These are phyloP conservation scores for Melanotaenia maccullochi DNA, from an alignment of 2,797 vertebrate species.

Conservation along the genomic window DNA sequence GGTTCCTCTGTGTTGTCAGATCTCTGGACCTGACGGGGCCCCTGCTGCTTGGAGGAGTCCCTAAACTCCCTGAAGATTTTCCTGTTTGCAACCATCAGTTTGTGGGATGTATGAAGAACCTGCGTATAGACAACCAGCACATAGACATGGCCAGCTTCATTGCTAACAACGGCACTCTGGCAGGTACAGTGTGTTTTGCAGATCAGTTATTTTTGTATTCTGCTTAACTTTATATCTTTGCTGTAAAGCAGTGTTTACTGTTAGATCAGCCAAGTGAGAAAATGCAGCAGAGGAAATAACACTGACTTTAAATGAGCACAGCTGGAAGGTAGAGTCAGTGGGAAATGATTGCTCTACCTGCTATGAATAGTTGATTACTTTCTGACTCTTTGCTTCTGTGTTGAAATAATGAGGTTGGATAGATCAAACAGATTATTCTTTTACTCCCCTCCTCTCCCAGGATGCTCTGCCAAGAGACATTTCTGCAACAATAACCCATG, in stretches of 20 bases:
- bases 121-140: constrained; percentile 88
- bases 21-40: constrained; percentile 95
- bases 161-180: constrained; percentile 93
- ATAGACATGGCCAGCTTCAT: constrained; percentile 94
- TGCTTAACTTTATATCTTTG: constrained; percentile 12
- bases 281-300: constrained; percentile 33
- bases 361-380: constrained; percentile 59
- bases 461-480: constrained; percentile 91
- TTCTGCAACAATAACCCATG: constrained; percentile 90
- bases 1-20: constrained; percentile 70
- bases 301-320: constrained; percentile 55
- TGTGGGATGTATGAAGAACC: constrained; percentile 93
- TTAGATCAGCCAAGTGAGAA: constrained; percentile 23
- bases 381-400: constrained; percentile 33
- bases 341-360: constrained; percentile 56
- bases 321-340: constrained; percentile 38
- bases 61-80: constrained; percentile 92
- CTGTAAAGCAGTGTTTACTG: constrained; percentile 19
- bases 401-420: constrained; percentile 56
- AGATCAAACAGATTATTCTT: constrained; percentile 49
- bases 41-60: constrained; percentile 91
- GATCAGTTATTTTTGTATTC: neutral
- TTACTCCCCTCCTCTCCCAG: constrained; percentile 64
- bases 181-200: constrained; percentile 79
- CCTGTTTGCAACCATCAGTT: constrained; percentile 90